Base-by-base conservation (phyloP, 2,797 vertebrate genomes). In the Adrianichthys oophorus region DNA sequence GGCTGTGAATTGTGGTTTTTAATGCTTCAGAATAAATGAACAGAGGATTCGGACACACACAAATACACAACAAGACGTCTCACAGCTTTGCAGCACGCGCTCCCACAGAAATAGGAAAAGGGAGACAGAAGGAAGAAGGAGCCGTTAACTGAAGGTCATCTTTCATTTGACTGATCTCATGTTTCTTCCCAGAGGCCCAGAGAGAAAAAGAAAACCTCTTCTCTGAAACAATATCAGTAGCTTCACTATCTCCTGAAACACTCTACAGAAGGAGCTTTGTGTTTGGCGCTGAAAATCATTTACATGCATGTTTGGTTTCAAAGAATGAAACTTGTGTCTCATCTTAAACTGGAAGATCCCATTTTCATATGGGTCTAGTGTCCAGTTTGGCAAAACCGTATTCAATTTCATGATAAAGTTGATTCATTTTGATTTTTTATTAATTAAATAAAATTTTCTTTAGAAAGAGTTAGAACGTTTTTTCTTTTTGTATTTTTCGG, bases 81-180 rank as follows among this genome's bases (percentile, higher is more conserved):
- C 76, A 73, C 80, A 90, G 78, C 82, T 90, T 90, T 85, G 83
- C 74, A 88, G 76, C 90, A 92, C 82, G 88, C 89, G 90, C 87
- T 62, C 21, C 23, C 46, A 45, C 29, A 59, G 23, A 68, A 71
- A 43, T 45, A 18, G 37, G 49, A 24, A 68, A 49, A 41, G 48
- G 43, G 24, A 57, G 55, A 54, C 60, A 21, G 13, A 46, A 60
- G 63, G 54, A 24, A 24, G n/a, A 37, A 41, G 17, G 37, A 68
- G 57, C 32, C 37, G 47, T 67, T 73, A 48, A 65, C 58, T 56
- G 59, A 81, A 74, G 64, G 63, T 79, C 68, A 14, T 64, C 71
- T 83, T 84, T 86, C 73, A 79, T 84, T 66, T 41, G 54, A 58
- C 67, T 77, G 61, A 65, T 80, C 73, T 85, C 75, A 54, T 79